Evolutionary conservation across 2,888 invertebrate genomes (phyloP), one percentile per base, ranked within the genome.

Genomic region (Aphidoletes aphidimyza): DNA sequence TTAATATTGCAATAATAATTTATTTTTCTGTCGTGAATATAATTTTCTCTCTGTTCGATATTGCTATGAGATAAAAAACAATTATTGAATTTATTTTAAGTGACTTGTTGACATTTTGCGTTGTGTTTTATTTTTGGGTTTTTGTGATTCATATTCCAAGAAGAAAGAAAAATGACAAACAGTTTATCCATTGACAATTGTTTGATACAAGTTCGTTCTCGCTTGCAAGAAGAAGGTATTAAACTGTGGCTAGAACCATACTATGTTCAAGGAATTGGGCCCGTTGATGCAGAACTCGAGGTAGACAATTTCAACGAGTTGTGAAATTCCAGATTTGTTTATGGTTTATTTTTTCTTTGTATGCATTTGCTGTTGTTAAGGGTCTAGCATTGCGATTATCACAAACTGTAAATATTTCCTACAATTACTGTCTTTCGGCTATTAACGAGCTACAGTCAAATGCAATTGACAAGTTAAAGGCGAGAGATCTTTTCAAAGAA

Each of bases 201-300:
- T 86, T 90, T 93, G 22, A 92, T 94, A 83, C 93, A 92, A 90
- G 90, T 95, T 19, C 91, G 94, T 34, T 92, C 93, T 0, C 93
- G 92, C 87, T 89, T 96, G 47, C 94, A 95, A 86, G 90, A 91
- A 85, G 93, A 93, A 85, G 92, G 92, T 86, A 91, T 96, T 6
- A 95, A 95, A 88, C 89, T 96, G 85, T 96, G 96, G 96, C 91
- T 94, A 86, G 90, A 93, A 22, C 96, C 96, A 0, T 96, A 93
- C 88, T 92, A 92, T 84, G 88, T 89, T 39, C 90, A 92, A 26
- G 91, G 90, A 36, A 88, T 90, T 49, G 92, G 91, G 1, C 87
- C 90, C 84, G 90, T 90, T 69, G 91, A 91, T 59, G 86, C 87
- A 0, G 88, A 89, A 85, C 86, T 90, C 54, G 89, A 90, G 85